phyloP scores from a whole-genome alignment of 2,888 invertebrate genomes.

The Agrotis ipsilon region DNA sequence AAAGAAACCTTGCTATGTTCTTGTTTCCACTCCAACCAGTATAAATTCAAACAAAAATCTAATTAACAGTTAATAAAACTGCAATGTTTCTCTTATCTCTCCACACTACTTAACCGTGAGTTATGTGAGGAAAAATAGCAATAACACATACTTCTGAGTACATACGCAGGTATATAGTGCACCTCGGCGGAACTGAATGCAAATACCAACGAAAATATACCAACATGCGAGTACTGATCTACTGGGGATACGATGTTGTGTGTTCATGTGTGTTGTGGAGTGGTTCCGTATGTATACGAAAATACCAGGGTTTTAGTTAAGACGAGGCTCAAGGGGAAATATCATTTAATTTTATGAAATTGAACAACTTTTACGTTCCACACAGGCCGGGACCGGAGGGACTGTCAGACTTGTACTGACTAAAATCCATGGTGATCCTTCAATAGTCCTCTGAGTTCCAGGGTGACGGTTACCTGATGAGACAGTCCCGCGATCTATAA shows the following conservation, averaged over 20 bases:
- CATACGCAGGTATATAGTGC: conserved; percentile 9
- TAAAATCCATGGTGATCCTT: no score
- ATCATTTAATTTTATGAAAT: background rate
- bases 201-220: conserved; percentile 49
- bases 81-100: conserved; percentile 42
- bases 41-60: conserved; percentile 36
- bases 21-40: background rate
- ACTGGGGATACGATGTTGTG: background rate
- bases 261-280: background rate
- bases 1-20: background rate
- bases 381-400: no score
- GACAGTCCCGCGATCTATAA: no score
- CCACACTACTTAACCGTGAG: conserved; percentile 48
- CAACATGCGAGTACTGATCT: conserved; percentile 13
- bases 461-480: no score
- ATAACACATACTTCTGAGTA: conserved; percentile 13
- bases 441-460: no score
- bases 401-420: no score
- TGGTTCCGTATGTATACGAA: conserved; percentile 30
- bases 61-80: conserved; percentile 52
- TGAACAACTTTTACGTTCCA: no score
- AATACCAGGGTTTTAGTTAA: background rate
- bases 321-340: no score
- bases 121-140: conserved; percentile 50
- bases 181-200: conserved; percentile 40